Conservation (phyloP, 2,888 invertebrate species). For the Cremastobaeus sp. region DNA sequence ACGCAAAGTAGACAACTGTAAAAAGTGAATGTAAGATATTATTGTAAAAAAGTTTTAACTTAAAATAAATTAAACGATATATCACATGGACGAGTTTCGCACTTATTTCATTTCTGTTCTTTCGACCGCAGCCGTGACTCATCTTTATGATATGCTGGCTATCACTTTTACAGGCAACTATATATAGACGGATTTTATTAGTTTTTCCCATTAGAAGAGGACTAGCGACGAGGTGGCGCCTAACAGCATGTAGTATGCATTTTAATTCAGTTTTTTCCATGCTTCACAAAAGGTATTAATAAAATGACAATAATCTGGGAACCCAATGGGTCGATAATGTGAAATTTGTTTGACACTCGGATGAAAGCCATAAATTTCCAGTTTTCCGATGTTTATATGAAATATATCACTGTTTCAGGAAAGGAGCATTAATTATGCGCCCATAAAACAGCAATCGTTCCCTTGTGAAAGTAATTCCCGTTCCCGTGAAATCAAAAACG, state of each 20-base stretch:
- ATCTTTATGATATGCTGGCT: constrained; percentile 2
- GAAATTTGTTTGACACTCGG: neutral
- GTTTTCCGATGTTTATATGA: constrained; percentile 12
- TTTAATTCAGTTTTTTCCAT: constrained; percentile 34
- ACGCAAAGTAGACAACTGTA: constrained; percentile 67
- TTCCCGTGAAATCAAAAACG: no score
- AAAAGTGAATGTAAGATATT: constrained; percentile 76
- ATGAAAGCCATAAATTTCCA: constrained; percentile 26
- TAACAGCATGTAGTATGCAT: constrained; percentile 22
- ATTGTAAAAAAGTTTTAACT: constrained; percentile 79
- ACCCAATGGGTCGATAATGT: neutral
- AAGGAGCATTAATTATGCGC: constrained; percentile 9
- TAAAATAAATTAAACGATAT: constrained; percentile 79
- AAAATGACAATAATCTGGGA: constrained; percentile 10
- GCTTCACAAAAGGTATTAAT: constrained; percentile 8
- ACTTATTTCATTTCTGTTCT: constrained; percentile 15
- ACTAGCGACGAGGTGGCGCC: constrained; percentile 35
- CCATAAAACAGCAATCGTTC: no score
- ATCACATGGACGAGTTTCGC: constrained; percentile 67
- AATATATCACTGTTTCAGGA: constrained; percentile 6
- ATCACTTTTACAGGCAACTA: constrained; percentile 3
- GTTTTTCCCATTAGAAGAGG: constrained; percentile 13
- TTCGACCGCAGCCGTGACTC: neutral
- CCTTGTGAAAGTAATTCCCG: no score
- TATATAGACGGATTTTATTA: constrained; percentile 10